Evolutionary conservation across 2,888 invertebrate genomes (phyloP).

Genomic region (Pollenia amentaria): DNA sequence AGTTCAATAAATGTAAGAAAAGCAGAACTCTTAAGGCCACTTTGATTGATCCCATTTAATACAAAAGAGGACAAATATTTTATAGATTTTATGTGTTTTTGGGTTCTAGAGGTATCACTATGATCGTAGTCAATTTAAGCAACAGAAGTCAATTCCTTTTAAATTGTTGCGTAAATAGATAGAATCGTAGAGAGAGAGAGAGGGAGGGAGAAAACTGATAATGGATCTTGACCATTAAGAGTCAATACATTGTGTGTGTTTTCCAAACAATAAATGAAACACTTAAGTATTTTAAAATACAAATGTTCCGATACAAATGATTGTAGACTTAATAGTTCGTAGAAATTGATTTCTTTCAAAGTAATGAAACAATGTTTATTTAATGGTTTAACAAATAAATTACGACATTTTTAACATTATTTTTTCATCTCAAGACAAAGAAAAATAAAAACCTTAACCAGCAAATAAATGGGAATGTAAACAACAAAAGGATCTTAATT

Average conservation of each 20-base stretch:
- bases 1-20: neutral
- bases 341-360: conserved; percentile 55
- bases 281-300: conserved; percentile 19
- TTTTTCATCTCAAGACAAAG: neutral
- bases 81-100: conserved; percentile 14
- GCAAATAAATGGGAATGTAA: conserved; percentile 15
- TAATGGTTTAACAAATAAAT: conserved; percentile 68
- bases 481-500: conserved; percentile 39
- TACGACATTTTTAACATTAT: conserved; percentile 57
- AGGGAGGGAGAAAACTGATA: conserved; percentile 32
- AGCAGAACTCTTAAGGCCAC: too few relatives aligned
- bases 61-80: conserved; percentile 66
- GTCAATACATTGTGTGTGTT: conserved; percentile 58
- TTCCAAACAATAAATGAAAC: conserved; percentile 37
- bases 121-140: conserved; percentile 62
- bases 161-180: conserved; percentile 81
- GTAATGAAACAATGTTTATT: conserved; percentile 63
- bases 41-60: conserved; percentile 58
- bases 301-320: conserved; percentile 2
- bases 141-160: conserved; percentile 83
- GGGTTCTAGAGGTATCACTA: neutral
- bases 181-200: too few relatives aligned
- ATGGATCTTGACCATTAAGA: conserved; percentile 68
- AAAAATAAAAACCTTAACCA: conserved; percentile 12
- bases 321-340: conserved; percentile 66